These are phyloP conservation scores for Leptoteleia sp. DNA, from an alignment of 1,140 invertebrate species.

Conservation along the genomic window DNA sequence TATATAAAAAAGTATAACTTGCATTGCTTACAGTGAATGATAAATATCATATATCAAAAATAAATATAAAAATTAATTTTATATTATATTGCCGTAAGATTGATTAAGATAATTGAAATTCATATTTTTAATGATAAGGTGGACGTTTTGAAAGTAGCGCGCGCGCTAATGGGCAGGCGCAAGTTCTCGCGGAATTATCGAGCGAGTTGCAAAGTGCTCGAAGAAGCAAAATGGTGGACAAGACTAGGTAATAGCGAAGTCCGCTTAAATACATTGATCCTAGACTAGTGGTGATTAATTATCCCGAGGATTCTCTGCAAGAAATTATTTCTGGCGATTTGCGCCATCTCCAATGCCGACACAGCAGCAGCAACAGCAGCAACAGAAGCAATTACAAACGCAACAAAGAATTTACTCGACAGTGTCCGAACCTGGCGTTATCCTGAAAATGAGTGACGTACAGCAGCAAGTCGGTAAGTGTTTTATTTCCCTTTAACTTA, in stretches of 20 bases:
- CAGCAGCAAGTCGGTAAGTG: constrained; percentile 86
- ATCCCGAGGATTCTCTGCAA: not conserved
- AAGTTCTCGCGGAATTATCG: constrained; percentile 33
- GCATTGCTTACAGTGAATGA: no score
- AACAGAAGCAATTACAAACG: constrained; percentile 52
- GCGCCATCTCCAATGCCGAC: constrained; percentile 72
- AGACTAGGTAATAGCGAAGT: constrained; percentile 33
- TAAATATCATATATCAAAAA: no score
- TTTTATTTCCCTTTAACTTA: constrained; percentile 2
- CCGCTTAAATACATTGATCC: constrained; percentile 6
- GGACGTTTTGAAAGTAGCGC: constrained; percentile 13
- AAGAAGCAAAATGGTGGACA: constrained; percentile 38
- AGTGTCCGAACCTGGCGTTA: constrained; percentile 82
- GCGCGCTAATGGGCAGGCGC: constrained; percentile 2
- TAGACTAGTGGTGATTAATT: not conserved
- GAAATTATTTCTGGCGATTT: constrained; percentile 20
- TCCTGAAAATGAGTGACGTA: constrained; percentile 88
- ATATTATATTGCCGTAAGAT: no score
- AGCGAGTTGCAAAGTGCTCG: constrained; percentile 34
- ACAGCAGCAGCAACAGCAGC: constrained; percentile 73
- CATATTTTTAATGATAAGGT: not conserved
- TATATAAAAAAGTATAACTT: no score
- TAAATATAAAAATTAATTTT: no score
- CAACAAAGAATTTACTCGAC: constrained; percentile 52
- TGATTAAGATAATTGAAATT: no score